Percentiles rank a stretch among this genome's conserved stretches.
Conservation (phyloP, 92 coral and sea anemone genomes). For the Micromussa lordhowensis region DNA sequence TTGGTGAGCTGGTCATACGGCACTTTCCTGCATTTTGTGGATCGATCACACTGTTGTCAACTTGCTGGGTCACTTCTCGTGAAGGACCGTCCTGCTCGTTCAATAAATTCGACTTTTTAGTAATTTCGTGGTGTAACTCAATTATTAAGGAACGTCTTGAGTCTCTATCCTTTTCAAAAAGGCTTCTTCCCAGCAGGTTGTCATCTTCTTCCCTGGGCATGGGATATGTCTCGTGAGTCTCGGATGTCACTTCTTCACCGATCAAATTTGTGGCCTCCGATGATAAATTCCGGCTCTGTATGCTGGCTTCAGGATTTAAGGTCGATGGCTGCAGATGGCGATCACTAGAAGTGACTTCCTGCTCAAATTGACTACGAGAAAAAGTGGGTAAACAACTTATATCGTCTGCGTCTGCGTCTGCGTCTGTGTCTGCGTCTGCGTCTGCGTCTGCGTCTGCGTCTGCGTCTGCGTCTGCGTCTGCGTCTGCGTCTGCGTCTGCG, state of each 20-base stretch:
- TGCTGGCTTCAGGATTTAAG: too few species aligned
- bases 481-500: not conserved
- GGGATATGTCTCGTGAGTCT: not conserved
- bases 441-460: not conserved
- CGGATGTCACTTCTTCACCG: not conserved
- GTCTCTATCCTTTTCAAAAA: conserved; percentile 10
- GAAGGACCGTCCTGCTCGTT: not conserved
- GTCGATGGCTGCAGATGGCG: not conserved
- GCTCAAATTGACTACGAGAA: not conserved
- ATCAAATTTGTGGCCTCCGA: too few species aligned
- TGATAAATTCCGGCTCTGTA: not conserved
- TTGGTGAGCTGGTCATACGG: not conserved
- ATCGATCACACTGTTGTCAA: not conserved
- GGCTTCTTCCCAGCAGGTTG: not conserved
- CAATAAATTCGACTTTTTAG: not conserved
- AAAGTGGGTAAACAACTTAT: not conserved
- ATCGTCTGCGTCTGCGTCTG: not conserved
- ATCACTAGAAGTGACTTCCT: not conserved
- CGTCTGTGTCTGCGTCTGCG: too few species aligned
- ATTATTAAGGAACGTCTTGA: not conserved
- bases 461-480: not conserved
- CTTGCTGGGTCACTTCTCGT: not conserved
- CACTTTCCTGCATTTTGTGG: not conserved
- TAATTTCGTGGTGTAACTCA: not conserved
- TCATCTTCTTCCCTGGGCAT: not conserved